Conservation (phyloP, 2,888 invertebrate species). For the Morpho achilles region DNA sequence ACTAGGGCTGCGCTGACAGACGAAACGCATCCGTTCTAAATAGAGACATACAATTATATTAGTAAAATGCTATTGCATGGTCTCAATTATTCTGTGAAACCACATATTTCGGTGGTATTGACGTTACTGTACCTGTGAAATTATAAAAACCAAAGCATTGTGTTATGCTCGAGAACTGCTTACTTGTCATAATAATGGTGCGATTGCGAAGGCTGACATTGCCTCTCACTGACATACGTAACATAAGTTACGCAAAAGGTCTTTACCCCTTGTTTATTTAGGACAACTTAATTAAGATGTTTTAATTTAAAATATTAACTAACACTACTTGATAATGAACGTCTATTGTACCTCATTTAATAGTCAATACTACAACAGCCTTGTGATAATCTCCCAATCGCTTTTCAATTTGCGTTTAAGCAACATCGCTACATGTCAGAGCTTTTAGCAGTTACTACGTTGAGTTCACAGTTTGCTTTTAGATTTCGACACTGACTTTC, state of each 20-base stretch:
- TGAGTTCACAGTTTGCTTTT: slow-evolving; percentile 36
- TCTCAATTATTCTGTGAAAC: slow-evolving; percentile 13
- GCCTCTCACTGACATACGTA: slow-evolving; percentile 74
- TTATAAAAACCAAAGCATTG: slow-evolving; percentile 32
- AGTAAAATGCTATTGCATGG: slow-evolving; percentile 11
- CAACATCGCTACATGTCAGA: slow-evolving; percentile 34
- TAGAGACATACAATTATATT: slow-evolving; percentile 7
- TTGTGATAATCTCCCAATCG: slow-evolving; percentile 43
- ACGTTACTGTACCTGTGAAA: slow-evolving; percentile 16
- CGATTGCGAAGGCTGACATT: slow-evolving; percentile 64
- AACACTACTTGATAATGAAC: slow-evolving; percentile 42
- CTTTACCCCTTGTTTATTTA: slow-evolving; percentile 75
- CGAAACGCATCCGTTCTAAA: slow-evolving; percentile 1
- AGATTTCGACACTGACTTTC: slow-evolving; percentile 39
- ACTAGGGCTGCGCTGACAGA: slow-evolving; percentile 2
- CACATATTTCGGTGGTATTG: slow-evolving; percentile 14
- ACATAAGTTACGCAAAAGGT: slow-evolving; percentile 71
- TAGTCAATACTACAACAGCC: slow-evolving; percentile 13
- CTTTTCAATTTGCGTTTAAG: slow-evolving; percentile 51
- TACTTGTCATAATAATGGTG: slow-evolving; percentile 55
- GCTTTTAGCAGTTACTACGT: slow-evolving; percentile 44
- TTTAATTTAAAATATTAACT: slow-evolving; percentile 68
- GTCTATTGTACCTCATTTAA: slow-evolving; percentile 37
- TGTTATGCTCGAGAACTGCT: slow-evolving; percentile 44
- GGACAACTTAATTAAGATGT: slow-evolving; percentile 67